Base-by-base conservation (phyloP, 2,113 vertebrate genomes). In the Anolis carolinensis region DNA sequence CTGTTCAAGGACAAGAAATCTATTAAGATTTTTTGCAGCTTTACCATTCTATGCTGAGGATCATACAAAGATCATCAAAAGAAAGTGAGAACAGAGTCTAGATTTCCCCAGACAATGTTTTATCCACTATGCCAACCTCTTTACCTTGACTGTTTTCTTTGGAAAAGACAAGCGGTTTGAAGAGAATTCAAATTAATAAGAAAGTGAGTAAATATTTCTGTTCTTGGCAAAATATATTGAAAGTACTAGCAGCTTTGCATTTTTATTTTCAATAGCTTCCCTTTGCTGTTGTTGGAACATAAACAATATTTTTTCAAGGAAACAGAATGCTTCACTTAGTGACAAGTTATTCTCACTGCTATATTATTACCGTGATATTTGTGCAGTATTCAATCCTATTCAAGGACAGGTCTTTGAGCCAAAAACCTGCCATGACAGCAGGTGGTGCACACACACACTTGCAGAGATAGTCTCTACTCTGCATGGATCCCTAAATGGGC, bases 181-280 rank as follows among this genome's bases (percentile, higher is more conserved):
- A 68, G 52, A 65, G 52, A 83, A n/a, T 63, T 16, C 18, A 20
- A 75, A 32, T 65, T 65, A 39, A 55, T 20, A 72, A 65, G 59
- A 16, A 81, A 32, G 2, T 20, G 44, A 25, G 34, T 62, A 77
- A 86, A 86, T 63, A 36, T 59, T 84, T 75, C 34, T 79, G 44
- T n/a, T 6, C 36, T 65, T 90, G 79, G 68, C n/a, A 21, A 44
- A 88, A 89, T 71, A 86, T 27, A 11, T 25, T 87, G 88, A 88
- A 82, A 34, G 30, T 65, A 63, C 27, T 84, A 74, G 30, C 21
- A 63, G 59, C 25, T 74, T 83, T 36, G 30, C 21, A 32, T 16
- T 74, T 75, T 83, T 39, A 25, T 63, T 62, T 36, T 16, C 14
- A 83, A 21, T 63, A 27, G 74, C 27, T 30, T 59, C 62, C 4